Percentiles rank a stretch among this genome's conserved stretches.
phyloP scores from a whole-genome alignment of 2,797 vertebrate species.

The Thripadectes ignobilis region DNA sequence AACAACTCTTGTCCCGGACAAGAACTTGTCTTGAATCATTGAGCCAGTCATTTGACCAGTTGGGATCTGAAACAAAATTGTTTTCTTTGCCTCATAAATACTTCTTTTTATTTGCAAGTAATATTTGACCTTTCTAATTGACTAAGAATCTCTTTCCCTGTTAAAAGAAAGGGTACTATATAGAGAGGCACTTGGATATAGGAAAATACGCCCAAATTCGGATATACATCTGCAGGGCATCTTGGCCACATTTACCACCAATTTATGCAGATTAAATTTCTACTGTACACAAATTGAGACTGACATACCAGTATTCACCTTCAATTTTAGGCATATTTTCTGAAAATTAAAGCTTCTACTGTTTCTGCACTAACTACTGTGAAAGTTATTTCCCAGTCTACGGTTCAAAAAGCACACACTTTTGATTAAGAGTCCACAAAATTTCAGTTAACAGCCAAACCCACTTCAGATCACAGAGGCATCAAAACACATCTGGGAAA shows the following conservation, averaged over 20 bases:
- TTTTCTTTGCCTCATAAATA: neutral
- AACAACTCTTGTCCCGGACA: neutral
- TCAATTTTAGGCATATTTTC: neutral
- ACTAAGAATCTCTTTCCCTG: neutral
- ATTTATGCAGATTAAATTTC: neutral
- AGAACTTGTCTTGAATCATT: neutral
- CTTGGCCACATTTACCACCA: neutral
- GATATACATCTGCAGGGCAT: neutral
- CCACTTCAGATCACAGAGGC: neutral
- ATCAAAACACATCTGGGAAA: neutral
- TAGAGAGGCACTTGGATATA: neutral
- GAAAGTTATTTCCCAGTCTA: neutral
- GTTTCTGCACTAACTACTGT: neutral
- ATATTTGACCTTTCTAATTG: neutral
- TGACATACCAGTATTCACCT: neutral
- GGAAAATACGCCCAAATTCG: neutral
- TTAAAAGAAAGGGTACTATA: neutral
- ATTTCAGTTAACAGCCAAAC: neutral
- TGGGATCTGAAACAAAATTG: neutral
- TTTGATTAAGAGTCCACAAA: neutral
- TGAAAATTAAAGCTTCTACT: neutral
- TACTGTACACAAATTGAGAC: neutral
- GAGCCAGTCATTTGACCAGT: neutral
- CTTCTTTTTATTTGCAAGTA: neutral
- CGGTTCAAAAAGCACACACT: neutral